Percentiles rank a stretch among this genome's conserved stretches.
phyloP scores from a whole-genome alignment of 2,797 vertebrate species.

The Sebastiscus albofasciatus region DNA sequence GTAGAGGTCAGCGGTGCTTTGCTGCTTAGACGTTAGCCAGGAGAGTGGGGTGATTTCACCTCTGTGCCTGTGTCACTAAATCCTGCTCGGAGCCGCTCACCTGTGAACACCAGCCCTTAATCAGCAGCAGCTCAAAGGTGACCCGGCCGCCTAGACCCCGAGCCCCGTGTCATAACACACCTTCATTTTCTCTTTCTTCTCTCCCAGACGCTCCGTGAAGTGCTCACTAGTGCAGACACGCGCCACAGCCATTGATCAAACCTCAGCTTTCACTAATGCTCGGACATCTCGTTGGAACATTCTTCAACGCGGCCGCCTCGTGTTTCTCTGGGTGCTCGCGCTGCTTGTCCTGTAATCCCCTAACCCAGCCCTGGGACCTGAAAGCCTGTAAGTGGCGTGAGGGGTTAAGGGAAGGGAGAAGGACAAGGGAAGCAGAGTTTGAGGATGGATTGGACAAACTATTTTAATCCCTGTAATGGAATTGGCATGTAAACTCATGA shows the following conservation, averaged over 20 bases:
- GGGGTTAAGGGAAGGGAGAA: constrained; percentile 65
- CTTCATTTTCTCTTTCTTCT: constrained; percentile 69
- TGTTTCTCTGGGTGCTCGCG: constrained; percentile 60
- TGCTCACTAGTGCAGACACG: constrained; percentile 77
- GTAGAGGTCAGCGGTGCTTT: constrained; percentile 49
- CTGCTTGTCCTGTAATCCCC: constrained; percentile 70
- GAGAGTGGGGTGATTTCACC: constrained; percentile 53
- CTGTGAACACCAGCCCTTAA: constrained; percentile 74
- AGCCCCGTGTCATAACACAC: constrained; percentile 76
- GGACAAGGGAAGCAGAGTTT: constrained; percentile 65
- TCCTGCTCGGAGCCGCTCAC: constrained; percentile 79
- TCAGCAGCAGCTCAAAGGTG: constrained; percentile 76
- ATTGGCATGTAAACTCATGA: constrained; percentile 83
- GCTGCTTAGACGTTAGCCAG: constrained; percentile 28
- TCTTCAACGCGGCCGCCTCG: constrained; percentile 63
- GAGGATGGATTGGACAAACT: constrained; percentile 79
- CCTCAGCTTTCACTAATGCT: constrained; percentile 69
- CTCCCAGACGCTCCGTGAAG: constrained; percentile 45
- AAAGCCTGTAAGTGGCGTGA: constrained; percentile 75
- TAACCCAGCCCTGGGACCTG: constrained; percentile 65
- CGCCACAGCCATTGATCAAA: constrained; percentile 76
- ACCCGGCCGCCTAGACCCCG: constrained; percentile 59
- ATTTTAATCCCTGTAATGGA: constrained; percentile 87
- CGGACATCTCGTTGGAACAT: constrained; percentile 65
- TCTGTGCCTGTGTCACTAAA: constrained; percentile 64